Evolutionary conservation across 2,797 vertebrate species (phyloP).

Genomic region (Argya squamiceps): DNA sequence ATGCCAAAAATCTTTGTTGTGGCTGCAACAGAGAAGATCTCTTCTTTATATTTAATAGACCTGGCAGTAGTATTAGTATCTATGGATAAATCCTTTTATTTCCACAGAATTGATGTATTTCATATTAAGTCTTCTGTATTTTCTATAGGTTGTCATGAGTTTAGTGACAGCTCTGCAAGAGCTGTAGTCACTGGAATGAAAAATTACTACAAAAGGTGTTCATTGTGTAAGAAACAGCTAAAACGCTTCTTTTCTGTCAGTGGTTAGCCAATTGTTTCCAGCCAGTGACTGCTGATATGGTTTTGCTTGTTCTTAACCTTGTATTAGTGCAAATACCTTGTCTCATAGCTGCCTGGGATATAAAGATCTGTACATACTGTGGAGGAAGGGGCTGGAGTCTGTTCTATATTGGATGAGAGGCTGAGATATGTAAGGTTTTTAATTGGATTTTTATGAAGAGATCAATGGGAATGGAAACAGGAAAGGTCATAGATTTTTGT

Average conservation of each 20-base stretch:
- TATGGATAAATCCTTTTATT: neutral
- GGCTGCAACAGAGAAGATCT: neutral
- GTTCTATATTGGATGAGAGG: neutral
- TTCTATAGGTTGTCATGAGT: neutral
- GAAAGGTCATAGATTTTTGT: neutral
- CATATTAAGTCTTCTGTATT: neutral
- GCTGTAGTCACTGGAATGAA: neutral
- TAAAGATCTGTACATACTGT: neutral
- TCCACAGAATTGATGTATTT: neutral
- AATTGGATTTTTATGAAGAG: neutral
- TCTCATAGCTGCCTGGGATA: neutral
- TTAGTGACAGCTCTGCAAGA: neutral
- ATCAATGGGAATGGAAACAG: neutral
- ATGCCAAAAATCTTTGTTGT: neutral
- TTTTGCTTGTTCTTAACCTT: neutral
- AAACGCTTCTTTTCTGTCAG: neutral
- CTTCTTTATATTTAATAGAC: neutral
- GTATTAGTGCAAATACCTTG: neutral
- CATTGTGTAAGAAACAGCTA: neutral
- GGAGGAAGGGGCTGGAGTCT: neutral
- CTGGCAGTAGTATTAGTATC: neutral
- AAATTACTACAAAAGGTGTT: neutral
- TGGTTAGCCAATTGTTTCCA: neutral
- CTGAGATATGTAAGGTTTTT: neutral
- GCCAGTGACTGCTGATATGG: neutral